Evolutionary conservation across 2,113 vertebrate genomes (phyloP).

Genomic region (Anas platyrhynchos): DNA sequence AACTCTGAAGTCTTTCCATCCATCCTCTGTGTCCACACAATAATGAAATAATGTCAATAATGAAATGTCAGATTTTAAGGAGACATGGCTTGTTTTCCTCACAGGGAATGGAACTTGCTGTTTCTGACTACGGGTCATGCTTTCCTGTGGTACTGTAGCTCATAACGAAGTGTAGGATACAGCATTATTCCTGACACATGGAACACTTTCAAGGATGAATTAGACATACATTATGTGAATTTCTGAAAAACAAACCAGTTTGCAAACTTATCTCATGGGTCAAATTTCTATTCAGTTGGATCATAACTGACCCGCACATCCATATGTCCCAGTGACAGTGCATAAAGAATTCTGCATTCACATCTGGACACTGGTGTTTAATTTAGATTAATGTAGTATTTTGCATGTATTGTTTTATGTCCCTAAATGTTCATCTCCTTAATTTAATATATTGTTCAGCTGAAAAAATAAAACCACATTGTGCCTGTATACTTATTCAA

Average conservation of each 20-base stretch:
- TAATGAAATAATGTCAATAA: background rate
- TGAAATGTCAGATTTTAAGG: background rate
- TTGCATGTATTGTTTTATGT: background rate
- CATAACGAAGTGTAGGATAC: background rate
- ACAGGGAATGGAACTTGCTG: background rate
- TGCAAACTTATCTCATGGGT: background rate
- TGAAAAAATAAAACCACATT: background rate
- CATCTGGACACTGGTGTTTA: background rate
- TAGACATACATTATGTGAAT: background rate
- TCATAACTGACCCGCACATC: background rate
- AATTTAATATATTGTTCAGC: background rate
- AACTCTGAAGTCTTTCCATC: background rate
- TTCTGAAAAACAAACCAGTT: background rate
- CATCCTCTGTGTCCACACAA: background rate
- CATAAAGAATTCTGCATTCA: background rate
- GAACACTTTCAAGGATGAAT: slow-evolving; percentile 33
- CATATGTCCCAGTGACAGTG: background rate
- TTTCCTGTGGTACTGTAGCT: background rate
- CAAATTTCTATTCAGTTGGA: background rate
- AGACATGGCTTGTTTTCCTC: background rate
- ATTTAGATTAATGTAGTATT: background rate
- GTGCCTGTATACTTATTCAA: background rate
- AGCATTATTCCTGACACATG: slow-evolving; percentile 8
- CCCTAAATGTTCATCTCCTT: background rate
- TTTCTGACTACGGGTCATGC: background rate